phyloP scores from a whole-genome alignment of 1,140 invertebrate genomes.

The Heterodera carotae region DNA sequence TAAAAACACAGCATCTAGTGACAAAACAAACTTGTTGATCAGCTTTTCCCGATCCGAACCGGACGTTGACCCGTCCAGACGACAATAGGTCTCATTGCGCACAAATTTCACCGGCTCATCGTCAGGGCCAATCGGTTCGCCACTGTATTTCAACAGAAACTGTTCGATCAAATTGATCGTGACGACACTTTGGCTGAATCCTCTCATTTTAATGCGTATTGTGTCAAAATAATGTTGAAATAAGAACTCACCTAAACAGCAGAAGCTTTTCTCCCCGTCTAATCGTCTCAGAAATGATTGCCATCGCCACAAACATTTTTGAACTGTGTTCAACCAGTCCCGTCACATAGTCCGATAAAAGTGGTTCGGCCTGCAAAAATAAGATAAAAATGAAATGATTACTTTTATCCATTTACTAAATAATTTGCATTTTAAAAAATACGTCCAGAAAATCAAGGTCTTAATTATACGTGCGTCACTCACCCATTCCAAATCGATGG shows the following conservation, averaged over 20 bases:
- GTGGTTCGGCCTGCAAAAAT: slow-evolving; percentile 19
- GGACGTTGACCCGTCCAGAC: slow-evolving; percentile 93
- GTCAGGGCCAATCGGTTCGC: slow-evolving; percentile 62
- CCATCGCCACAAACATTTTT: slow-evolving; percentile 92
- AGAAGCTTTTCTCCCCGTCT: slow-evolving; percentile 83
- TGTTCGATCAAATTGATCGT: slow-evolving; percentile 96
- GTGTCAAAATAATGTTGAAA: slow-evolving; percentile 24
- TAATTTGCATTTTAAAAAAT: too few species aligned
- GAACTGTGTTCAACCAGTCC: slow-evolving; percentile 81
- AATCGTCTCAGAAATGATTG: slow-evolving; percentile 86
- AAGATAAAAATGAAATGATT: too few species aligned
- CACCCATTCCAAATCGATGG: slow-evolving; percentile 39
- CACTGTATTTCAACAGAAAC: slow-evolving; percentile 80
- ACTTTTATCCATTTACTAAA: too few species aligned
- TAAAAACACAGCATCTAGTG: neutral
- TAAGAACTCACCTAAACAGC: slow-evolving; percentile 74
- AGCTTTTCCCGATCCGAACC: slow-evolving; percentile 90
- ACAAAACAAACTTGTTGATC: slow-evolving; percentile 74
- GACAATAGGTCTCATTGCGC: slow-evolving; percentile 84
- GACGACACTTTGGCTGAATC: slow-evolving; percentile 81
- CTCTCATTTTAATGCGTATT: slow-evolving; percentile 21
- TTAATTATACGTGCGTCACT: neutral
- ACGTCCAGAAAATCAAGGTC: too few species aligned
- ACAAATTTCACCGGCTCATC: slow-evolving; percentile 74
- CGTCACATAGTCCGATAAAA: slow-evolving; percentile 25